Percentiles rank a stretch among this genome's conserved stretches.
Evolutionary conservation across 2,797 vertebrate species (phyloP).

Genomic region (Pseudotriccus pelzelni): DNA sequence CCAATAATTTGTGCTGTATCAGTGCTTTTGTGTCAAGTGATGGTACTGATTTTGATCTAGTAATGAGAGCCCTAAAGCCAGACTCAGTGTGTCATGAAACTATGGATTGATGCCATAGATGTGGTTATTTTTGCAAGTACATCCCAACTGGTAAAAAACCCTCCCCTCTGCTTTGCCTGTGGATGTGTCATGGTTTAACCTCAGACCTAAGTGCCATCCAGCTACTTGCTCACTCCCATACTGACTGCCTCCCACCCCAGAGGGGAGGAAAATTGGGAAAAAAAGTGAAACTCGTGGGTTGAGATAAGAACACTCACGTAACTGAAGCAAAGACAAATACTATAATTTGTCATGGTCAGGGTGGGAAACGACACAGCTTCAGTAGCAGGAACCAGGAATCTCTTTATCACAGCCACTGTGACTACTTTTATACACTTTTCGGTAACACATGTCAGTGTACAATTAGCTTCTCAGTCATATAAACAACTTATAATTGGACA

Average conservation of each 20-base stretch:
- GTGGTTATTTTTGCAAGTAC: not conserved
- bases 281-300: not conserved
- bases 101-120: not conserved
- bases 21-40: not conserved
- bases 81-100: not conserved
- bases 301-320: not conserved
- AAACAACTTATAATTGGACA: too few species aligned
- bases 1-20: not conserved
- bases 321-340: not conserved
- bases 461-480: too few species aligned
- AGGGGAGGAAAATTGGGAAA: not conserved
- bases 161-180: not conserved
- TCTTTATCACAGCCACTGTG: too few species aligned
- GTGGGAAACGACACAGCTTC: too few species aligned
- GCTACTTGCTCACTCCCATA: not conserved
- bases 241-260: not conserved
- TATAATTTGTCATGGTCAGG: too few species aligned
- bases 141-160: not conserved
- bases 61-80: not conserved
- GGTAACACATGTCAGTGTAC: too few species aligned
- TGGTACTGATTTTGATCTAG: not conserved
- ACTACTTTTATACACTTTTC: too few species aligned
- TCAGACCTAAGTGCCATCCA: not conserved
- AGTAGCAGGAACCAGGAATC: too few species aligned
- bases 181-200: not conserved